Conservation (phyloP, 2,113 vertebrate genomes). For the Coregonus clupeaformis region DNA sequence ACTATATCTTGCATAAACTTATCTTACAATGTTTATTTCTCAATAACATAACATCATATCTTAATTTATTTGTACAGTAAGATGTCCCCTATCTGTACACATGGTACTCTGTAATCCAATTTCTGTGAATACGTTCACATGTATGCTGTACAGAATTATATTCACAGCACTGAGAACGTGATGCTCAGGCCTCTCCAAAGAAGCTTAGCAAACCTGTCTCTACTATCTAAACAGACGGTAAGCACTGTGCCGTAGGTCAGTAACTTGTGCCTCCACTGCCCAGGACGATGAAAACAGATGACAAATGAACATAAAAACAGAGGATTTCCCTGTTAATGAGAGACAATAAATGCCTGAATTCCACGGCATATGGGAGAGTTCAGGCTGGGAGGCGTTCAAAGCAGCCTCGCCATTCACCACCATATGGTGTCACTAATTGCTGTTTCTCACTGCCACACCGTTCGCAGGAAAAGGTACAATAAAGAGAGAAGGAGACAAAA, state of each 20-base stretch:
- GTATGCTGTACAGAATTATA: background rate
- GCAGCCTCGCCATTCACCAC: constrained; percentile 58
- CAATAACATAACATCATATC: no score
- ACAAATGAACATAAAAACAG: constrained; percentile 41
- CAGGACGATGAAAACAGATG: constrained; percentile 46
- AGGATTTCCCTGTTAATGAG: constrained; percentile 62
- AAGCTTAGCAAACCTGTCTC: constrained; percentile 19
- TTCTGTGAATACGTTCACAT: background rate
- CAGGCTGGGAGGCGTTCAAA: constrained; percentile 73
- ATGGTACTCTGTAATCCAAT: no score
- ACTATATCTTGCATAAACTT: no score
- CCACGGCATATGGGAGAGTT: constrained; percentile 75
- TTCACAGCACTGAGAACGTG: background rate
- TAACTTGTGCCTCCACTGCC: constrained; percentile 35
- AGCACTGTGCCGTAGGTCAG: constrained; percentile 34
- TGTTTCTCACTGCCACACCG: constrained; percentile 54
- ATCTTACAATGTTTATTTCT: no score
- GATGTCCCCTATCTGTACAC: no score
- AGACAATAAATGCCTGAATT: constrained; percentile 67
- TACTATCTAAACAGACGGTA: constrained; percentile 34
- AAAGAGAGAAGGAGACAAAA: constrained; percentile 48
- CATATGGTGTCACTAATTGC: constrained; percentile 81
- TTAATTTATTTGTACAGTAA: no score
- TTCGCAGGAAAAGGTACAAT: constrained; percentile 42
- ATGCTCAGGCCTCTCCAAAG: background rate